Percentiles rank a stretch among this genome's conserved stretches.
phyloP scores from a whole-genome alignment of 2,113 vertebrate genomes.

The Camelus bactrianus region DNA sequence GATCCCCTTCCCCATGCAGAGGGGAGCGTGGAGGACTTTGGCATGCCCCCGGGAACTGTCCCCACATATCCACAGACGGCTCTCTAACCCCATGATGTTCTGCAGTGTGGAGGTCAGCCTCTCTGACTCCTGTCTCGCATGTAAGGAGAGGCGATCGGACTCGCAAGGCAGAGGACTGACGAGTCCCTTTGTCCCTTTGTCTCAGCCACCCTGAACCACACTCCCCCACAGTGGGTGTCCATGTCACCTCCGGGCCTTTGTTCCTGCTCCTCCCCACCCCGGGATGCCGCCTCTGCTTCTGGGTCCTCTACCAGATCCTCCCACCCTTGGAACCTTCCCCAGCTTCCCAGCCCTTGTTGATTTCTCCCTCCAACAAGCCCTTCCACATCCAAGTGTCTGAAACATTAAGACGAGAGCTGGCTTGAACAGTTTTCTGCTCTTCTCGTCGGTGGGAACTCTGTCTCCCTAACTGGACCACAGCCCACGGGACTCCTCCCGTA shows the following conservation, averaged over 20 bases:
- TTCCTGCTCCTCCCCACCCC: not conserved
- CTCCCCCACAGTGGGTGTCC: fast-evolving
- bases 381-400: not conserved
- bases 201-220: not conserved
- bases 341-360: not conserved
- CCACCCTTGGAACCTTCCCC: not conserved
- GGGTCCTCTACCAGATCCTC: not conserved
- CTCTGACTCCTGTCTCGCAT: not conserved
- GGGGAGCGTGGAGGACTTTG: not conserved
- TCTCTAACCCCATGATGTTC: not conserved
- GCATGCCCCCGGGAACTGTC: not conserved
- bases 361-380: not conserved
- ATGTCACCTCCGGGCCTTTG: not conserved
- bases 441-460: not conserved
- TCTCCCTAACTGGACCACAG: not conserved
- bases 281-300: not conserved
- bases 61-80: not conserved
- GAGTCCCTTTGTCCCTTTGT: not conserved
- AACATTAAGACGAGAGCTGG: not conserved
- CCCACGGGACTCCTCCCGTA: not conserved
- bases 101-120: not conserved
- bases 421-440: not conserved
- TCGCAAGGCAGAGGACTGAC: not conserved
- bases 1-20: not conserved
- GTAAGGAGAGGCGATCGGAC: not conserved